Base-by-base conservation (phyloP, 2,888 invertebrate species). In the Yponomeuta cagnagella region DNA sequence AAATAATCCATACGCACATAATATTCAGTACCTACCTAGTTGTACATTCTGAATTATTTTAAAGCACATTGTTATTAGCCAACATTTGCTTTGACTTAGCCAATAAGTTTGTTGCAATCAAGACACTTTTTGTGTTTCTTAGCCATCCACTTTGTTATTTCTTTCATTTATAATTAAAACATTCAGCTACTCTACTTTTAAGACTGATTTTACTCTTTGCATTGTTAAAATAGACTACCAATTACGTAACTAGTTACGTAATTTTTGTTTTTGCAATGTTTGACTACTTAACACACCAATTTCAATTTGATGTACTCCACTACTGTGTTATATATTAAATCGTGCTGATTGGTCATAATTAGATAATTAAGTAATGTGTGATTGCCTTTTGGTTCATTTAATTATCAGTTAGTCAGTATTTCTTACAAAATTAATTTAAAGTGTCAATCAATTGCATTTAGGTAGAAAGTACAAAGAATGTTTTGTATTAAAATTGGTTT, bases 361-460 rank as follows among this genome's bases (percentile, higher is more conserved):
- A 43, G 43, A 43, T 43, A 43, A 43, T 43, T 43, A 43, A 43
- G 43, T 43, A 43, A 5, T 8, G 43, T 43, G 43, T 5, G 43
- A 43, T 43, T 43, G 8, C 43, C 9, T 43, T 8, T 43, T 43
- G 9, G 43, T 43, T 43, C 43, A 43, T 43, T 43, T 8, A 43
- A 43, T 8, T 43, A 43, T 58, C 30, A 8, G 31, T 65, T 65
- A 15, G 9, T 65, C 23, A 12, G 33, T 65, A 65, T 33, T 30
- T 30, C 10, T 58, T 58, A 58, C 23, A 65, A 58, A 48, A 48
- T 72, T 67, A 63, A 63, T 68, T 63, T 65, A 65, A 67, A 68
- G 66, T 8, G 8, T 43, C 67, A 48, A 70, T 70, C 66, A 63
- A 58, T 58, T 72, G 71, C 72, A 71, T 72, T 72, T 72, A 72